Evolutionary conservation across 2,888 invertebrate species (phyloP).

Genomic region (Cataglyphis livida): DNA sequence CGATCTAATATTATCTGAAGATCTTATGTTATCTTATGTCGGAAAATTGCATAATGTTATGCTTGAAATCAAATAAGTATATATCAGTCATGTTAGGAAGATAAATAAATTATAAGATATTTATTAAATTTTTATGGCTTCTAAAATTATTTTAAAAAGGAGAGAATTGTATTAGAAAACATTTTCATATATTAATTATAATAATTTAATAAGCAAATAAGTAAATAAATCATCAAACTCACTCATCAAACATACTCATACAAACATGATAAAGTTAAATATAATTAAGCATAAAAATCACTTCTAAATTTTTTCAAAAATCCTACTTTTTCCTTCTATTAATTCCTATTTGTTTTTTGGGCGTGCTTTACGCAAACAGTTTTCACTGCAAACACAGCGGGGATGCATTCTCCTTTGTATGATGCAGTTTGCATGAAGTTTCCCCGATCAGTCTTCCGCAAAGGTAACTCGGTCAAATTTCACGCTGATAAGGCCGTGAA

Average conservation of each 20-base stretch:
- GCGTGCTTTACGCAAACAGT: background rate
- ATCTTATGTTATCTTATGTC: background rate
- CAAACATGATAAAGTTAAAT: background rate
- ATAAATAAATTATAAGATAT: background rate
- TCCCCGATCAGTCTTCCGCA: background rate
- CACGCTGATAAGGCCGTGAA: conserved; percentile 52
- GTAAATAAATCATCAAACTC: background rate
- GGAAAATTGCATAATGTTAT: background rate
- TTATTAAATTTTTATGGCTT: background rate
- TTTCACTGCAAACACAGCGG: background rate
- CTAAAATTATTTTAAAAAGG: background rate
- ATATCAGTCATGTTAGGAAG: background rate
- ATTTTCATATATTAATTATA: background rate
- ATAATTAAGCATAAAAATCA: background rate
- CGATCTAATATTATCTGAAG: background rate
- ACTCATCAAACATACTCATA: background rate
- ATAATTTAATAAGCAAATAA: background rate
- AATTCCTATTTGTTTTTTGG: background rate
- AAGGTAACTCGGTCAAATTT: conserved; percentile 51
- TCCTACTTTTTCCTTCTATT: background rate
- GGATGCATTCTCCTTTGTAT: no score
- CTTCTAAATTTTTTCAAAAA: background rate
- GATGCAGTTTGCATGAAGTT: conserved; percentile 27
- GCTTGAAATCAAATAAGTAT: background rate
- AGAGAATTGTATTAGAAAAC: background rate